phyloP scores from a whole-genome alignment of 2,113 vertebrate genomes.

The Orycteropus afer region DNA sequence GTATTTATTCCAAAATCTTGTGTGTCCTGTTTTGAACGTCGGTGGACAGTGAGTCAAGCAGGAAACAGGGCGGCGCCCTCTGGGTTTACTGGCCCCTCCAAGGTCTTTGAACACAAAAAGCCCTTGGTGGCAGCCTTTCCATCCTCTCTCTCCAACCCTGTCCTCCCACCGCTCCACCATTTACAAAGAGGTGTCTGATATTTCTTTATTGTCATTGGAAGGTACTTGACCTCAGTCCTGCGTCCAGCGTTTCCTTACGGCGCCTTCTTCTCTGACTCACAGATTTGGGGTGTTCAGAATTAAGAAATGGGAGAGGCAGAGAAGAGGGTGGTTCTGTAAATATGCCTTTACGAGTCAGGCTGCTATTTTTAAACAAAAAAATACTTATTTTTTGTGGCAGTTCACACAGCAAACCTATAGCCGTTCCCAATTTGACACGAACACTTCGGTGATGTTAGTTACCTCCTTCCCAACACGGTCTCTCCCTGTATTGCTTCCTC shows the following conservation, averaged over 20 bases:
- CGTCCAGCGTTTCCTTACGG: neutral
- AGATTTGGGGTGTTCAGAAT: slow-evolving; percentile 17
- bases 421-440: neutral
- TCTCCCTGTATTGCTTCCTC: neutral
- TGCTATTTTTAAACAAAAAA: neutral
- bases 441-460: neutral
- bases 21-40: neutral
- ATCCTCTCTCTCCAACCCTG: neutral
- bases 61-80: slow-evolving; percentile 57
- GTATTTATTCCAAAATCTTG: slow-evolving; percentile 48
- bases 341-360: neutral
- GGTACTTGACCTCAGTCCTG: neutral
- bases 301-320: neutral
- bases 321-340: neutral
- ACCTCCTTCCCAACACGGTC: neutral
- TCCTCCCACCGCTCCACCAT: neutral
- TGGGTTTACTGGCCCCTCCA: slow-evolving; percentile 47
- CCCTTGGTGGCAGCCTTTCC: slow-evolving; percentile 57
- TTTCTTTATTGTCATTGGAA: slow-evolving; percentile 68
- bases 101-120: slow-evolving; percentile 66
- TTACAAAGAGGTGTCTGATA: slow-evolving; percentile 51
- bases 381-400: neutral
- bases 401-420: neutral
- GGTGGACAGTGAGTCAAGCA: slow-evolving; percentile 61
- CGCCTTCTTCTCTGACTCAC: neutral